Base-by-base conservation (phyloP, 2,797 vertebrate genomes). In the Enteromius treurensis region DNA sequence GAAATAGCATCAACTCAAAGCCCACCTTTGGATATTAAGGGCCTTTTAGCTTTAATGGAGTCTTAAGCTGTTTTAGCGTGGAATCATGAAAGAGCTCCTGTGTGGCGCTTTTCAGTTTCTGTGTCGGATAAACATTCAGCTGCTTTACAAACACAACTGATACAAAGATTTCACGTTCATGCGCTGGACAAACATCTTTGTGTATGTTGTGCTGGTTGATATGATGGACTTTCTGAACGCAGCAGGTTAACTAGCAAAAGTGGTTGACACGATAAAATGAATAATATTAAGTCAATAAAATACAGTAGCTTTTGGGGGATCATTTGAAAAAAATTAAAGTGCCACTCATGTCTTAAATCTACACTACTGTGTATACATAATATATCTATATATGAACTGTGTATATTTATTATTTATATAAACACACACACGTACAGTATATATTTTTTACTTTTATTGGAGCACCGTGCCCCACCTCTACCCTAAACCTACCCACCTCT, bases 1-100 rank as follows among this genome's bases (percentile, higher is more conserved):
- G 32, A 19, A 47, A 51, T 23, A 49, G 9, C 78, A 51, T 49
- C 29, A 85, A 73, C 60, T 82, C 60, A 82, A 67, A 85, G 68
- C 34, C 53, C 68, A 60, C 23, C 68, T 70, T 73, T 42, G 60
- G 74, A 67, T 65, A 67, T 73, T 65, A 77, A 65, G 55, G 64
- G 19, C 42, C 15, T 37, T 78, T 73, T 60, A 84, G 71, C n/a
- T 26, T 26, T 47, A 78, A 82, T 85, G 40, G 53, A 64, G 70
- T 78, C 65, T 64, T 40, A 3, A 47, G 47, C 26, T 6, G 32
- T 51, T 77, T 21, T 47, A 17, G 32, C 51, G 40, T 73, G 13
- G 37, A 29, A 19, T n/a, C 51, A 40, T 40, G 60, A 68, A 80
- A 80, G 37, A 80, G 78, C 42, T 7, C 70, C 34, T 26, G 4